Base-by-base conservation (phyloP, 2,888 invertebrate species). In the Temnothorax ravouxi region DNA sequence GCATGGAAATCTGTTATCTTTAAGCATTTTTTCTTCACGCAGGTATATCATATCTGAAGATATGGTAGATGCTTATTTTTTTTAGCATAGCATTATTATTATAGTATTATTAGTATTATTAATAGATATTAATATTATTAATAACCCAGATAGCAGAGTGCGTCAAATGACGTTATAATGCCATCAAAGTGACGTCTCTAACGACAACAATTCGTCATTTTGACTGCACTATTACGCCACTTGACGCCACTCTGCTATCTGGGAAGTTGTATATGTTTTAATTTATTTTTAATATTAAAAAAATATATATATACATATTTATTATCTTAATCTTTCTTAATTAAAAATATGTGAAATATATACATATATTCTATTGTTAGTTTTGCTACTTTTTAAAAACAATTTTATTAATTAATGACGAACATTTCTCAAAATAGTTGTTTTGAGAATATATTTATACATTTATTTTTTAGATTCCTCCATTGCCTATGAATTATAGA, bases 401-500 rank as follows among this genome's bases (percentile, higher is more conserved):
- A 76, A 25, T 52, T 8, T 25, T 25, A 67, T 77, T 15, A 44
- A 56, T 54, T 47, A 47, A 47, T 5, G 25, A 38, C 9, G 25
- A 52, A 47, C 67, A 25, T 54, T 29, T 66, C 13, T 4, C 13
- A 64, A 18, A 82, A 77, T 44, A 34, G 29, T 76, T 72, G 52
- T 84, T 29, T 87, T 66, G 21, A 47, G 29, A 47, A 67, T 64
- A 64, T 41, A 47, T 15, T 67, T 56, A 25, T 75, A 66, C 11
- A 59, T 25, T 66, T 25, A 34, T 84, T 90, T 54, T 92, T 47
- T 87, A 95, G 95, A 95, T 95, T 89, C 95, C 95, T 83, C 94
- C 95, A 18, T 84, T 95, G 83, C 95, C 94, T 86, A 91, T 93
- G 85, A 93, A 94, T 90, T 94, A 94, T 88, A 92, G 93, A 71